Evolutionary conservation across 2,113 vertebrate genomes (phyloP).

Genomic region (Promerops cafer): DNA sequence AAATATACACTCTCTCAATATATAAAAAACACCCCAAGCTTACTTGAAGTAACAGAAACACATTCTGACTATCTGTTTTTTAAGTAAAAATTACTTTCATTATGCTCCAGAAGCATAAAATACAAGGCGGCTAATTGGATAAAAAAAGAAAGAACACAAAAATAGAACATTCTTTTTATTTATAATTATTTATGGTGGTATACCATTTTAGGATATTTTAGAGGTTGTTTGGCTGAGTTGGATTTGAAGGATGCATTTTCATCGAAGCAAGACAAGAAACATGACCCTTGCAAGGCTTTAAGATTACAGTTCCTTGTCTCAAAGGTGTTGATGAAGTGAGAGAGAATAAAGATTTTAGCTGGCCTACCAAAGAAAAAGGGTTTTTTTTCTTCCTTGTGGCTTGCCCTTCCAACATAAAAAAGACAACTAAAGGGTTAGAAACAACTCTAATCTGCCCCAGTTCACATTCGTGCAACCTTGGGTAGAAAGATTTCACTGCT

Average conservation of each 20-base stretch:
- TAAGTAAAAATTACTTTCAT: neutral
- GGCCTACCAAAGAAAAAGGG: neutral
- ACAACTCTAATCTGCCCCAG: neutral
- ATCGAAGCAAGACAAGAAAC: neutral
- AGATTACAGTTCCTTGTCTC: neutral
- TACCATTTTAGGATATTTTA: neutral
- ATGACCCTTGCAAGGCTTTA: neutral
- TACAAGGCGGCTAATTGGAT: neutral
- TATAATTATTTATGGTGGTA: neutral
- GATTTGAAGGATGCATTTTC: neutral
- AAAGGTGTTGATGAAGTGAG: neutral
- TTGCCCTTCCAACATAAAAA: neutral
- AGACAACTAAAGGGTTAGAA: neutral
- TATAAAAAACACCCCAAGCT: neutral
- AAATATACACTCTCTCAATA: neutral
- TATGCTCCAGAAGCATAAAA: neutral
- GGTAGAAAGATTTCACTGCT: neutral
- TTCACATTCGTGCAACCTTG: neutral
- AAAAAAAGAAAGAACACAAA: neutral
- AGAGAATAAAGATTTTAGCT: neutral
- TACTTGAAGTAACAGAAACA: neutral
- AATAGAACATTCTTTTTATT: neutral
- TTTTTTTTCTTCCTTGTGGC: neutral
- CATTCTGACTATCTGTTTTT: neutral
- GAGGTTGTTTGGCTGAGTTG: neutral